Evolutionary conservation across 1,140 invertebrate genomes (phyloP), one percentile per base, ranked within the genome.

Genomic region (Megathymus violae): DNA sequence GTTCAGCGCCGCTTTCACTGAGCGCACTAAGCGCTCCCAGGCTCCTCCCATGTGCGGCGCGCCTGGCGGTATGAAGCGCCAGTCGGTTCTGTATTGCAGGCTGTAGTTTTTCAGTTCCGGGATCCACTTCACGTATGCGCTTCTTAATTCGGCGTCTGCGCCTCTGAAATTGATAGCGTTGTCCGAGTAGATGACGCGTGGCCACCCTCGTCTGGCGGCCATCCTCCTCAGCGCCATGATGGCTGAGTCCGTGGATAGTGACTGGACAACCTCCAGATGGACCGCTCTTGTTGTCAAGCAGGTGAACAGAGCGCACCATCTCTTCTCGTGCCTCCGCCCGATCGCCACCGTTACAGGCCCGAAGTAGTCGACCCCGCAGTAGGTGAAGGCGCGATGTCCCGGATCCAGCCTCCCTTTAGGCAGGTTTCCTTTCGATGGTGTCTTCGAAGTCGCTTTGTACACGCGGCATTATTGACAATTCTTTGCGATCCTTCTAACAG

Each of bases 221-320:
- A 79, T 69, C 14, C 71, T 44, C 43, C 67, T 10, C 1, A 92
- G 47, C 14, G 46, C 25, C 46, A 48, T 48, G 11, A 48, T 48
- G 0, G 14, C 11, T 78, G 71, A 71, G 16, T 85, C 74, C 0
- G 88, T 85, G 4, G 71, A 58, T 4, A 92, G 48, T 1, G 67
- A 74, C 9, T 67, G 63, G 0, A 77, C 82, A 0, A 88, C 11
- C 56, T 92, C 91, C 2, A 92, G 14, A 58, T 93, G 91, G 1
- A 92, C 66, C 0, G 88, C 91, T 52, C 90, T 68, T 4, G 75
- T 82, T 7, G 52, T 56, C 11, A 47, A 13, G 41, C 38, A 58
- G 3, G 54, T 58, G 14, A 58, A 58, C 11, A 58, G 11, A 0
- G 41, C 54, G 5, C 41, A 40, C 11, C 25, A 54, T 38, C 50